Evolutionary conservation across 2,888 invertebrate genomes (phyloP).

Genomic region (Petrophora chlorosata): DNA sequence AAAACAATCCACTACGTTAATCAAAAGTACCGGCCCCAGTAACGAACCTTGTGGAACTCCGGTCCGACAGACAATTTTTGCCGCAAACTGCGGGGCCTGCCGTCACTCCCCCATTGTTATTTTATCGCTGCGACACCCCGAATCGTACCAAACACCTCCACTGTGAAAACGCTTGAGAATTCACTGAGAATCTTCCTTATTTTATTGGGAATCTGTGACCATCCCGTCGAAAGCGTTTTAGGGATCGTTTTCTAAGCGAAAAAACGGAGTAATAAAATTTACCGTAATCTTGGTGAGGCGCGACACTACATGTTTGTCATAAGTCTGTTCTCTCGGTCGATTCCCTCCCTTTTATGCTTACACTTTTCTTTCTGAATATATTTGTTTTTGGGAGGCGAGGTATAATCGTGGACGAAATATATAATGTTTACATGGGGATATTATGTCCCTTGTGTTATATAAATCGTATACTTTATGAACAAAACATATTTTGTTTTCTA

Average conservation of each 20-base stretch:
- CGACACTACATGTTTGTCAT: conserved; percentile 39
- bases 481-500: not conserved
- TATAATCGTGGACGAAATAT: conserved; percentile 18
- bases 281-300: conserved; percentile 44
- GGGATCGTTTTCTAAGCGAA: conserved; percentile 39
- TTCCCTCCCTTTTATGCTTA: conserved; percentile 26
- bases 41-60: conserved; percentile 40
- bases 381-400: conserved; percentile 20
- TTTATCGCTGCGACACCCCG: conserved; percentile 45
- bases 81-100: conserved; percentile 45
- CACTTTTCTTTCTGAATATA: conserved; percentile 29
- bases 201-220: conserved; percentile 70
- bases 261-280: conserved; percentile 45
- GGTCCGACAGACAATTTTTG: conserved; percentile 34
- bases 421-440: conserved; percentile 24
- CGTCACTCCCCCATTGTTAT: conserved; percentile 54
- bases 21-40: conserved; percentile 32
- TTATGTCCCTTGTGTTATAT: conserved; percentile 6
- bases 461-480: too few relatives aligned
- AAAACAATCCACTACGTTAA: not conserved
- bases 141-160: conserved; percentile 56
- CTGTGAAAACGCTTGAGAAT: conserved; percentile 59
- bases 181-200: conserved; percentile 57
- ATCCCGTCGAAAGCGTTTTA: conserved; percentile 52
- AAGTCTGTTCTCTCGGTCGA: conserved; percentile 31